Evolutionary conservation across 2,888 invertebrate genomes (phyloP).

Genomic region (Chalcosyrphus nemorum): DNA sequence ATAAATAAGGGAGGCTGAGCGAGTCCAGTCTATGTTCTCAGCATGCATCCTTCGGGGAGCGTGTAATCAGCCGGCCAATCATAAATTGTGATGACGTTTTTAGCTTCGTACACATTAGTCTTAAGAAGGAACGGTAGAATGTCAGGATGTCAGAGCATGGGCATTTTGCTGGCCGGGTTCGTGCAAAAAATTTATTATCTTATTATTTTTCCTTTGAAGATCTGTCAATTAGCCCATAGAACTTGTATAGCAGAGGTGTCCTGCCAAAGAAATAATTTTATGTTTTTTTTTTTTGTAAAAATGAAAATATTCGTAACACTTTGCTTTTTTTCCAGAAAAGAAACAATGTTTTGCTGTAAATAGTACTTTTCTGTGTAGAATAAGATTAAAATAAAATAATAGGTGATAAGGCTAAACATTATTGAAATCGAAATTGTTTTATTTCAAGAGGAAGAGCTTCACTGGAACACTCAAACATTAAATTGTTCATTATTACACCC

Average conservation of each 20-base stretch:
- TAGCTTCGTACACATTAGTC: slow-evolving; percentile 50
- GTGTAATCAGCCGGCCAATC: slow-evolving; percentile 40
- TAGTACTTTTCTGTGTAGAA: slow-evolving; percentile 52
- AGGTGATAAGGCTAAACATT: slow-evolving; percentile 48
- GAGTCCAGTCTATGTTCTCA: slow-evolving; percentile 36
- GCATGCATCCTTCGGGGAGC: slow-evolving; percentile 20
- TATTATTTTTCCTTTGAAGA: neutral
- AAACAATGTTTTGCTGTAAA: slow-evolving; percentile 49
- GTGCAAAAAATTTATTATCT: slow-evolving; percentile 39
- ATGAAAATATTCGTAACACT: neutral
- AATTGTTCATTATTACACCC: too few relatives aligned
- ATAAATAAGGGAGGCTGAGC: slow-evolving; percentile 77
- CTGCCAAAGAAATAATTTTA: neutral
- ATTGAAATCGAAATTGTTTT: slow-evolving; percentile 30
- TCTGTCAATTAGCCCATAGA: slow-evolving; percentile 32
- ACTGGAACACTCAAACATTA: too few relatives aligned
- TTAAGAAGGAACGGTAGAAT: neutral
- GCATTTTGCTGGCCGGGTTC: slow-evolving; percentile 18
- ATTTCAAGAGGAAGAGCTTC: neutral
- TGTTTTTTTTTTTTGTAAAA: slow-evolving; percentile 26
- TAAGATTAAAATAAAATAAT: slow-evolving; percentile 55
- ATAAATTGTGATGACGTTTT: slow-evolving; percentile 62
- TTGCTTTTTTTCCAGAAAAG: neutral
- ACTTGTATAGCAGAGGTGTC: slow-evolving; percentile 34
- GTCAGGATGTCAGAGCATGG: neutral